Percentiles rank a stretch among this genome's conserved stretches.
phyloP scores from a whole-genome alignment of 2,888 invertebrate species.

The Folsomia manolachei region DNA sequence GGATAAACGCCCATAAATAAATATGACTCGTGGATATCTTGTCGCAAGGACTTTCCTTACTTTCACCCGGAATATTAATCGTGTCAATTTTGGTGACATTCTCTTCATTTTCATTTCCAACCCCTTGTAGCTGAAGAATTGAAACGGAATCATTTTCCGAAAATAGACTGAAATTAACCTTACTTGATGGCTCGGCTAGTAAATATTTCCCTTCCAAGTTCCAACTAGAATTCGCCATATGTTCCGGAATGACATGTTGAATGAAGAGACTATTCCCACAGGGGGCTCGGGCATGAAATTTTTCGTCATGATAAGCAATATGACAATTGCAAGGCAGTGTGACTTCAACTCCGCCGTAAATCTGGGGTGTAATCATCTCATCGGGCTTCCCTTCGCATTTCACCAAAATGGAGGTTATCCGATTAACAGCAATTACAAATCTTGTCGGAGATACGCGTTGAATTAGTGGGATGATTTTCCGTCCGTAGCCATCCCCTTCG shows the following conservation, averaged over 20 bases:
- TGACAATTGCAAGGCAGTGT: constrained; percentile 41
- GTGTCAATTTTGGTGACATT: too few species aligned
- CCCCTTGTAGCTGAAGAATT: not conserved
- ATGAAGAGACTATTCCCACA: constrained; percentile 31
- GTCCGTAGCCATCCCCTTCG: constrained; percentile 13
- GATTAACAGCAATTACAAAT: constrained; percentile 37
- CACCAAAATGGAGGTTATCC: constrained; percentile 37
- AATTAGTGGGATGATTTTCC: constrained; percentile 30
- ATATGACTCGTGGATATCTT: not conserved
- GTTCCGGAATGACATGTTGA: constrained; percentile 41
- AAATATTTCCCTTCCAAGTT: not conserved
- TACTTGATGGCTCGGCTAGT: not conserved
- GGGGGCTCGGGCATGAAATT: constrained; percentile 32
- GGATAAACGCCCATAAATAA: constrained; percentile 13
- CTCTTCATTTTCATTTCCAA: not conserved
- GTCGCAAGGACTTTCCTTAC: not conserved
- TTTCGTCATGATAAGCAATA: constrained; percentile 37
- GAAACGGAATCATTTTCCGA: not conserved
- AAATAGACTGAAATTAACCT: constrained; percentile 5
- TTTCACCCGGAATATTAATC: not conserved
- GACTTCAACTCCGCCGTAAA: constrained; percentile 40
- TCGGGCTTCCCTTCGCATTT: constrained; percentile 44
- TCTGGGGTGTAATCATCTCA: constrained; percentile 39
- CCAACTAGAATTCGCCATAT: constrained; percentile 33
- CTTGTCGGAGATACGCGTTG: constrained; percentile 29